phyloP scores from a whole-genome alignment of 2,113 vertebrate species.

The crab-eating macaque (Macaca fascicularis) region DNA sequence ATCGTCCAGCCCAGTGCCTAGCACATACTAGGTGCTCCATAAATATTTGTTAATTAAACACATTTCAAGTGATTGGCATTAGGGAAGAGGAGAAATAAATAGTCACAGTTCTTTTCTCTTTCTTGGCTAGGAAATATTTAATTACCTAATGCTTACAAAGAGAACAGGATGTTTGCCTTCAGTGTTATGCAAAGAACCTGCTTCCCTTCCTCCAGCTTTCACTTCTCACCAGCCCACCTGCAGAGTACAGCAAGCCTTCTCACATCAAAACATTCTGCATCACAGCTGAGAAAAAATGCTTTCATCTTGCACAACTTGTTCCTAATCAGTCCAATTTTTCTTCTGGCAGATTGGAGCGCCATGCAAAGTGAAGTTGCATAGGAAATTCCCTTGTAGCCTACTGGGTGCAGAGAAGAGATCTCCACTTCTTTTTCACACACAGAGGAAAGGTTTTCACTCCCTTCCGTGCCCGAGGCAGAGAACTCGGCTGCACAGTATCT shows the following conservation, averaged over 20 bases:
- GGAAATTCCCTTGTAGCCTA: conserved; percentile 59
- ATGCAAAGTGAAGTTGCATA: background rate
- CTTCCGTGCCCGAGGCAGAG: background rate
- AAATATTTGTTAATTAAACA: background rate
- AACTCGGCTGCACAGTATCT: background rate
- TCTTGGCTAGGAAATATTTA: background rate
- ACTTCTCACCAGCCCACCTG: background rate
- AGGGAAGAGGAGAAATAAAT: background rate
- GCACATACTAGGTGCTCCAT: background rate
- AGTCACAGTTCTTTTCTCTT: background rate
- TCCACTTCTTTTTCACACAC: background rate
- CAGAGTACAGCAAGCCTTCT: background rate
- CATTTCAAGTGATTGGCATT: background rate
- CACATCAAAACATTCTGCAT: background rate
- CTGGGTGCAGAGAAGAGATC: background rate
- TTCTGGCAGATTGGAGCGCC: conserved; percentile 12
- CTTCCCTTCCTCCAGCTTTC: background rate
- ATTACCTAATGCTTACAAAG: conserved; percentile 18
- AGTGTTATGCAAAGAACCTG: background rate
- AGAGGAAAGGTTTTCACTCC: background rate
- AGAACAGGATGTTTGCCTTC: background rate
- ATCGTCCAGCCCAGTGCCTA: background rate
- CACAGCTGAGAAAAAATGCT: background rate
- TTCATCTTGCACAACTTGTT: conserved; percentile 41
- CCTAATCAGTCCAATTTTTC: conserved; percentile 54